phyloP scores from a whole-genome alignment of 92 coral and sea anemone genomes.

The Parazoanthus swiftii region DNA sequence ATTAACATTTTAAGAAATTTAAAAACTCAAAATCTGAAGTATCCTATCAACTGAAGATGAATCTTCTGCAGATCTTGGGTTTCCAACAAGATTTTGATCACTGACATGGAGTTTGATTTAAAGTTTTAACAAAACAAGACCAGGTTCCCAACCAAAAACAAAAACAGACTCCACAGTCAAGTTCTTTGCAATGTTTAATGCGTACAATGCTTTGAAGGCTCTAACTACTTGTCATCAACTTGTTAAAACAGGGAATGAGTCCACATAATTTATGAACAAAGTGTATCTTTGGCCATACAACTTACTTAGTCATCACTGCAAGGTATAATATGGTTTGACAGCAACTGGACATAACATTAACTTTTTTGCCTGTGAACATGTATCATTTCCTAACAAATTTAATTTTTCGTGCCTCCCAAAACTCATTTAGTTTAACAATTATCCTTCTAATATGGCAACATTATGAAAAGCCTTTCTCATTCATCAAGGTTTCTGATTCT shows the following conservation, averaged over 20 bases:
- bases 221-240: conserved; percentile 31
- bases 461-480: neutral
- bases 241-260: conserved; percentile 35
- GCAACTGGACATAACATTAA: conserved; percentile 12
- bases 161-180: neutral
- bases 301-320: conserved; percentile 36
- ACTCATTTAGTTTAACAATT: neutral
- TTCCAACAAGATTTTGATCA: neutral
- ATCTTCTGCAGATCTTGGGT: neutral
- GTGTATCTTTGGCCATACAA: conserved; percentile 43
- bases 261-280: conserved; percentile 24
- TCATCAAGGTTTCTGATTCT: neutral
- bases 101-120: no score
- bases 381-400: neutral
- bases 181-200: conserved; percentile 32
- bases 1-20: no score
- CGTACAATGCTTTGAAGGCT: conserved; percentile 34
- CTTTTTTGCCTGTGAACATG: conserved; percentile 35
- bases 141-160: neutral
- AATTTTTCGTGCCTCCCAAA: neutral
- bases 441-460: neutral
- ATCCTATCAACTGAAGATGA: no score
- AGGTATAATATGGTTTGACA: conserved; percentile 15
- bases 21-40: no score
- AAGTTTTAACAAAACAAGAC: no score